Percentiles rank a stretch among this genome's conserved stretches.
phyloP scores from a whole-genome alignment of 1,140 invertebrate species.

The Microvelia longipes region DNA sequence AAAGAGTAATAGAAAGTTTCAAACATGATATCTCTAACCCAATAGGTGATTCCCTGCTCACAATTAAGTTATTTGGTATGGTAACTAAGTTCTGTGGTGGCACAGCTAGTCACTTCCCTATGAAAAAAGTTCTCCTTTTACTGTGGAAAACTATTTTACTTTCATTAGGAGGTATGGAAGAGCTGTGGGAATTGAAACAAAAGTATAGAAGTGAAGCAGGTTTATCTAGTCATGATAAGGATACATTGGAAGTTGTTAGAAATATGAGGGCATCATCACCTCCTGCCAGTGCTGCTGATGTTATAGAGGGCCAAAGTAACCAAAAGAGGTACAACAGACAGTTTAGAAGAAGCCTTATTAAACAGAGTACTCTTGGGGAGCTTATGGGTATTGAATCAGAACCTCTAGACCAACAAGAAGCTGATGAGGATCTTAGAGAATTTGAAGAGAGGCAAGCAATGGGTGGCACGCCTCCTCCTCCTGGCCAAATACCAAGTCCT shows the following conservation, averaged over 20 bases:
- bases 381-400: constrained; percentile 46
- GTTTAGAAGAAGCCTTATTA: constrained; percentile 60
- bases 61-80: constrained; percentile 79
- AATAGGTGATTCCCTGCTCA: constrained; percentile 57
- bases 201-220: constrained; percentile 52
- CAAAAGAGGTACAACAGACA: constrained; percentile 49
- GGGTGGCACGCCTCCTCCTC: constrained; percentile 29
- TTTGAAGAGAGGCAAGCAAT: constrained; percentile 33
- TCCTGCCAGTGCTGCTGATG: constrained; percentile 78
- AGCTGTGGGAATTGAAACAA: constrained; percentile 58
- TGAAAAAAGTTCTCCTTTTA: constrained; percentile 91
- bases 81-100: constrained; percentile 89
- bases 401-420: constrained; percentile 27
- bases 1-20: constrained; percentile 54
- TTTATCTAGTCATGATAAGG: constrained; percentile 64
- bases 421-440: constrained; percentile 28
- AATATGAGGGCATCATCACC: constrained; percentile 89
- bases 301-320: constrained; percentile 70
- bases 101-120: constrained; percentile 85
- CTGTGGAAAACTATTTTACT: constrained; percentile 89
- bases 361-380: constrained; percentile 87
- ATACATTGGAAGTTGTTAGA: constrained; percentile 82
- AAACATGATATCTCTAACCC: constrained; percentile 51
- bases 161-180: constrained; percentile 74
- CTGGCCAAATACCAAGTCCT: constrained; percentile 33